A percentile compares a stretch with the other conserved stretches of the same genome.
Conservation (phyloP, 2,888 invertebrate species). For the Ichneumoninae sp. region DNA sequence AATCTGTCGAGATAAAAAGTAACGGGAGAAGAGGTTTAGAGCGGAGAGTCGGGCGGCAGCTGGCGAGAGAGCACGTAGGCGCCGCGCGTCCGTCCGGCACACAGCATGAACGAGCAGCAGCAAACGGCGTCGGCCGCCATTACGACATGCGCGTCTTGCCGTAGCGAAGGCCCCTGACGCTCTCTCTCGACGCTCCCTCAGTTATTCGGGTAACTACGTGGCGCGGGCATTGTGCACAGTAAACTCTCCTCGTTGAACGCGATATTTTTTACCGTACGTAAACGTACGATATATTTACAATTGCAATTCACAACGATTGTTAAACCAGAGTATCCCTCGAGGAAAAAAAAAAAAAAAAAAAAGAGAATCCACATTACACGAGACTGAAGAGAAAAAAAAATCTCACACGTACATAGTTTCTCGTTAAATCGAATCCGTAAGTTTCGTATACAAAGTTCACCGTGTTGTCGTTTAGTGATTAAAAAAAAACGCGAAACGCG, state of each 20-base stretch:
- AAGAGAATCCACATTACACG: constrained; percentile 26
- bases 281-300: neutral
- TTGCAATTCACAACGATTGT: neutral
- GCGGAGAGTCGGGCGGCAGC: constrained; percentile 7
- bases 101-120: constrained; percentile 17
- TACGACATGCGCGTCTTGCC: constrained; percentile 80
- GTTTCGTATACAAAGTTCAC: constrained; percentile 48
- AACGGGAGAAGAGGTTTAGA: neutral
- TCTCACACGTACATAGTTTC: constrained; percentile 22
- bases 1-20: neutral
- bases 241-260: constrained; percentile 53
- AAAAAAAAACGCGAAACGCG: constrained; percentile 3
- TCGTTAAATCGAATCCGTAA: constrained; percentile 55
- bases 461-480: constrained; percentile 19
- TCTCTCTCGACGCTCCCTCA: constrained; percentile 67
- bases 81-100: constrained; percentile 14
- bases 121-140: constrained; percentile 73
- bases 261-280: constrained; percentile 40
- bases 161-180: constrained; percentile 69
- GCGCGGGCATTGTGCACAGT: constrained; percentile 60
- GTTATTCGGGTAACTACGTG: constrained; percentile 68
- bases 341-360: neutral
- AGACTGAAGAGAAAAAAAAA: constrained; percentile 34
- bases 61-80: constrained; percentile 9
- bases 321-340: neutral